Conservation (phyloP, 2,888 invertebrate genomes). For the Antheraea yamamai region DNA sequence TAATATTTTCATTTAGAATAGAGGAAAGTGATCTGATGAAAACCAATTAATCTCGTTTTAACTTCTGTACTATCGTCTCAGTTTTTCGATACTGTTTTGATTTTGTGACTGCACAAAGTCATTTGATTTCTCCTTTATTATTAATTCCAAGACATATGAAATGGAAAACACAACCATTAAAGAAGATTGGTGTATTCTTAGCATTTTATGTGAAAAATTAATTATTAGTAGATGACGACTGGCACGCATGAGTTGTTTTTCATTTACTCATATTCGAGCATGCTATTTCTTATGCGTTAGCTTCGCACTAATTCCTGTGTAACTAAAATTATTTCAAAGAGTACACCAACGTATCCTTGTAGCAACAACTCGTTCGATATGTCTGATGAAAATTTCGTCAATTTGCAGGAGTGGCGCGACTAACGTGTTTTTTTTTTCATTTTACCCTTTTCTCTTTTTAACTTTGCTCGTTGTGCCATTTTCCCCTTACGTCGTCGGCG, state of each 20-base stretch:
- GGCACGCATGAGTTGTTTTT: background rate
- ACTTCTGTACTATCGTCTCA: too few relatives aligned
- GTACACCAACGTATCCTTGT: conserved; percentile 34
- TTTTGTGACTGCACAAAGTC: background rate
- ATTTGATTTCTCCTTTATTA: background rate
- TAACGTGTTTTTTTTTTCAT: conserved; percentile 58
- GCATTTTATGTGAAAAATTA: background rate
- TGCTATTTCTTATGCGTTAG: conserved; percentile 11
- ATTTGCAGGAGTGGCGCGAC: conserved; percentile 77
- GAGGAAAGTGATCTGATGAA: background rate
- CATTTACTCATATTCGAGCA: background rate
- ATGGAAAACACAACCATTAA: too few relatives aligned
- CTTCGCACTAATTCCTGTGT: conserved; percentile 17
- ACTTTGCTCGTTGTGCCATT: conserved; percentile 80
- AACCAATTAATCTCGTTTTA: too few relatives aligned
- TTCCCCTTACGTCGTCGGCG: conserved; percentile 49
- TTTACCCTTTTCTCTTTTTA: conserved; percentile 37
- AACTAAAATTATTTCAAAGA: conserved; percentile 17
- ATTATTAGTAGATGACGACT: background rate
- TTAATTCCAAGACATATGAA: background rate
- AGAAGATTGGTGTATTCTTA: conserved; percentile 36
- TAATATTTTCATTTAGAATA: background rate
- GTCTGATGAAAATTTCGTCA: conserved; percentile 25
- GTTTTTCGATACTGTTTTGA: too few relatives aligned
- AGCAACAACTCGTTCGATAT: background rate